Conservation (phyloP, 2,797 vertebrate genomes). For the Catostomus latipinnis region DNA sequence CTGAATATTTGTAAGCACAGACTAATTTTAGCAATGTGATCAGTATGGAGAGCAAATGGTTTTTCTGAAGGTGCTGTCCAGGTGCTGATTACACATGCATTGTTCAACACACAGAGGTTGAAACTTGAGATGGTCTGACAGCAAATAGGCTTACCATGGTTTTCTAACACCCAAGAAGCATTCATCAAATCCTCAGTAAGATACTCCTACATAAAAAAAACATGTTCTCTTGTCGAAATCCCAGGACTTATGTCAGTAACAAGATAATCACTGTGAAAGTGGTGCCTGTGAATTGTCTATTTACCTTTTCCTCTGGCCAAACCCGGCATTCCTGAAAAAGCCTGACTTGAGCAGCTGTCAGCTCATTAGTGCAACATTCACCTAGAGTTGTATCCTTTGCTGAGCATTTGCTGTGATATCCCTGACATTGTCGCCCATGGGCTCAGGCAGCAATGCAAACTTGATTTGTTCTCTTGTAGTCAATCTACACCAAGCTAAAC, state of each 20-base stretch:
- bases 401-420: not conserved
- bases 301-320: slow-evolving; percentile 35
- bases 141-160: slow-evolving; percentile 41
- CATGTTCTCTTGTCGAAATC: slow-evolving; percentile 9
- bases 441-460: not conserved
- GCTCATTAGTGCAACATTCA: slow-evolving; percentile 45
- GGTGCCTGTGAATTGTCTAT: slow-evolving; percentile 17
- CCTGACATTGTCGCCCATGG: not conserved
- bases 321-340: not conserved
- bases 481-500: not conserved
- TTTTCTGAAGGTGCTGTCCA: slow-evolving; percentile 43
- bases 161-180: slow-evolving; percentile 16
- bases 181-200: slow-evolving; percentile 9
- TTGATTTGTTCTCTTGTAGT: slow-evolving; percentile 22
- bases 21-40: too few species aligned
- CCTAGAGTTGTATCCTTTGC: not conserved
- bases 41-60: not conserved
- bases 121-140: slow-evolving; percentile 6
- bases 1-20: too few species aligned
- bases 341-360: slow-evolving; percentile 11
- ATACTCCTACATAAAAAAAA: slow-evolving; percentile 5
- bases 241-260: slow-evolving; percentile 25
- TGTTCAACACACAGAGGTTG: slow-evolving; percentile 1
- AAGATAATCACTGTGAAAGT: slow-evolving; percentile 32
- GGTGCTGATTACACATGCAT: slow-evolving; percentile 48